Base-by-base conservation (phyloP, 30 jellyfish, hydroid and myxozoan species). In the Kudoa iwatai region DNA sequence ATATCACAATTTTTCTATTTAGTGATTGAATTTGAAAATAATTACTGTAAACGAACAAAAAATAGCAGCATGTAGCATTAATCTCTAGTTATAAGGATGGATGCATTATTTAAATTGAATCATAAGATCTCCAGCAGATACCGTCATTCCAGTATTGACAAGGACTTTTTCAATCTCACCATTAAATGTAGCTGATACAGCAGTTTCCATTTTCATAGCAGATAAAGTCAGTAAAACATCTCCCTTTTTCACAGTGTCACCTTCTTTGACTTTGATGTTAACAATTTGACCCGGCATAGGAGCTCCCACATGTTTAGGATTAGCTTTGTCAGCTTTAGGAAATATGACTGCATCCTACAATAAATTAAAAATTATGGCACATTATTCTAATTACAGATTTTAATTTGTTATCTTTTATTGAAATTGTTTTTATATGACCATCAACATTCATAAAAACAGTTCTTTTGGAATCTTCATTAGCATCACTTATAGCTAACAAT, bases 251-350 rank as follows among this genome's bases (percentile, higher is more conserved):
- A 79, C 89, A n/a, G 18, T 41, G 22, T 63, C 84, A 17, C 88
- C 84, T 33, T 64, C 88, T 35, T 57, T 48, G 7, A 79, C 98
- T 20, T 87, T 81, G 9, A 79, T 25, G 19, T 64, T 62, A 9
- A 79, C 74, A 18, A 79, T 84, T 53, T 79, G 65, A n/a, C 98
- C 98, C 3, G 98, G 98, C 98, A 79, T 79, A 15, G 98, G 98
- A 9, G 98, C 98, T 17, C 88, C 88, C 19, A 79, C 33, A 4
- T 87, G 65, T 15, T 85, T 85, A 24, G 46, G 57, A 44, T 38
- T 65, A 38, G 85, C 88, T 52, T 58, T 64, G 20, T 50, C 74
- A 2, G 98, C 98, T 40, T 79, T 79, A 0, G 88, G 88, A n/a
- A n/a, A n/a, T n/a, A n/a, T n/a, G n/a, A n/a, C n/a, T n/a, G n/a